Evolutionary conservation across 2,113 vertebrate genomes (phyloP).

Genomic region (Podarcis cretensis): DNA sequence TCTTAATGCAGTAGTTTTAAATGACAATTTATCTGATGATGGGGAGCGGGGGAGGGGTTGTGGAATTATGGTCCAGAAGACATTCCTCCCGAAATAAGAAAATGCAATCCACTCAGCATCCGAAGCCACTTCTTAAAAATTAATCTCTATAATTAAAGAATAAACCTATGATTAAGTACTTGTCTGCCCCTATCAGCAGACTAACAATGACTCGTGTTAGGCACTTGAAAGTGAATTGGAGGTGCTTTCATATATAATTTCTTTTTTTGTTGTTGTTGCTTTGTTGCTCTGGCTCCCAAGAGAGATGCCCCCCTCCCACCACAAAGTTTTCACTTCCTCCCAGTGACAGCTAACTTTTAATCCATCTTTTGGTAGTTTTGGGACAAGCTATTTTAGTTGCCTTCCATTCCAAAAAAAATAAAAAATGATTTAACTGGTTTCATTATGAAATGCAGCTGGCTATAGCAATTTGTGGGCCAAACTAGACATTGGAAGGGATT

Average conservation of each 20-base stretch:
- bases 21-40: neutral
- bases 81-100: neutral
- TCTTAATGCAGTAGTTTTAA: neutral
- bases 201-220: neutral
- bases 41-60: fast-evolving
- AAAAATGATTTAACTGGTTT: neutral
- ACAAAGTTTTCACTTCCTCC: no score
- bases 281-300: neutral
- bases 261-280: neutral
- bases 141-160: neutral
- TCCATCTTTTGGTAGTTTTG: neutral
- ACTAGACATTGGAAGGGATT: neutral
- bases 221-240: neutral
- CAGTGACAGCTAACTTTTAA: neutral
- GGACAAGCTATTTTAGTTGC: neutral
- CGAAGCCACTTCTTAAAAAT: neutral
- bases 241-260: neutral
- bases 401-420: neutral
- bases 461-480: neutral
- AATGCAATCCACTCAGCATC: neutral
- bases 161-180: neutral
- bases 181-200: neutral
- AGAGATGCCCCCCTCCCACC: neutral
- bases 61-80: neutral
- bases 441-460: neutral